Conservation (phyloP, 2,888 invertebrate genomes). For the Coelinius sp. region DNA sequence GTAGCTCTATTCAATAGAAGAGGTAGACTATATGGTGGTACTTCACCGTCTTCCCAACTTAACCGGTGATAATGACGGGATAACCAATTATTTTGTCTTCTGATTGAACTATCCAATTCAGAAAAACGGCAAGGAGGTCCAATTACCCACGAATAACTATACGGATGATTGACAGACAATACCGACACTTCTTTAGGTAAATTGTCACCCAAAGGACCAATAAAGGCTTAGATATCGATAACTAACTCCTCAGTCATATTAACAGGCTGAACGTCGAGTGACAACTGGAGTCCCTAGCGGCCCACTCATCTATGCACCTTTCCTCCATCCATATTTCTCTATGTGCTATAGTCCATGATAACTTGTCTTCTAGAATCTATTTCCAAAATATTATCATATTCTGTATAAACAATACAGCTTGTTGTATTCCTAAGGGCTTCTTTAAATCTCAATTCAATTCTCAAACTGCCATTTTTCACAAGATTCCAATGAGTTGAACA, state of each 20-base stretch:
- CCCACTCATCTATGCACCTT: background rate
- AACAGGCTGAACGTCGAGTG: background rate
- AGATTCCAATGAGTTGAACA: slow-evolving; percentile 40
- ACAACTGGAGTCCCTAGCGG: background rate
- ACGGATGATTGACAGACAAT: background rate
- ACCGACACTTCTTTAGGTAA: slow-evolving; percentile 21
- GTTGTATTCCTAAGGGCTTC: slow-evolving; percentile 44
- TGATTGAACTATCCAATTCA: background rate
- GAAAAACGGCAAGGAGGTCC: slow-evolving; percentile 14
- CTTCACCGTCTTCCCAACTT: slow-evolving; percentile 35
- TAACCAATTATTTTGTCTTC: slow-evolving; percentile 14
- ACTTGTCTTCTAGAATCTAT: slow-evolving; percentile 46
- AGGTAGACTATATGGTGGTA: background rate
- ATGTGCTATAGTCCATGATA: slow-evolving; percentile 16
- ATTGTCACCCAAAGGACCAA: no score
- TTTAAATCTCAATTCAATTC: slow-evolving; percentile 50
- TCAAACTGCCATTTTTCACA: slow-evolving; percentile 43
- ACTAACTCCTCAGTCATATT: background rate
- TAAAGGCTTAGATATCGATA: no score
- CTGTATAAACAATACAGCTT: slow-evolving; percentile 49
- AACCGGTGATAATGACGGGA: slow-evolving; percentile 21
- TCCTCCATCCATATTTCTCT: background rate
- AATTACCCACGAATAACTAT: slow-evolving; percentile 24
- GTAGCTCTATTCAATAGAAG: background rate
- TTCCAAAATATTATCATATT: slow-evolving; percentile 55